A percentile compares a stretch with the other conserved stretches of the same genome.
Evolutionary conservation across 2,888 invertebrate species (phyloP).

Genomic region (Notodonta dromedarius): DNA sequence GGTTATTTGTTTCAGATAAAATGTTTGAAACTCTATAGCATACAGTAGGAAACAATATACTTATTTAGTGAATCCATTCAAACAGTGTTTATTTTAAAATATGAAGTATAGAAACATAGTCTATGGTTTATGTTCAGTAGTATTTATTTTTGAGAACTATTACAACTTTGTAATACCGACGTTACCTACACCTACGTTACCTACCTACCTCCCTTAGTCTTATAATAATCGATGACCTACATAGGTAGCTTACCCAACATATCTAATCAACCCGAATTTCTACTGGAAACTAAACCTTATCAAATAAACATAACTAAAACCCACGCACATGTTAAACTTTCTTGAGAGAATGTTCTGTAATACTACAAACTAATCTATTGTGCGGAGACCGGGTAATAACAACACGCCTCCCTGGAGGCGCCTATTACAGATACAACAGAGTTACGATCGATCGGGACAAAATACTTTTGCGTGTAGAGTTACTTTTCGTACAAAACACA

Average conservation of each 20-base stretch:
- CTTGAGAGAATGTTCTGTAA: background rate
- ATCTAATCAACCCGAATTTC: background rate
- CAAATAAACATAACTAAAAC: background rate
- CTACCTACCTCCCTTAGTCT: too few relatives aligned
- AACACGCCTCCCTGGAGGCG: background rate
- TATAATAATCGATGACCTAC: too few relatives aligned
- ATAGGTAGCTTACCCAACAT: background rate
- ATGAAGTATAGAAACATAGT: too few relatives aligned
- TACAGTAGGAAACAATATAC: too few relatives aligned
- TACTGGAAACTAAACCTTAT: background rate
- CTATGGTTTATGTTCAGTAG: too few relatives aligned
- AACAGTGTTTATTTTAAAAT: too few relatives aligned
- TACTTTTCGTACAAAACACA: background rate
- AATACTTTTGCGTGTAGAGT: background rate
- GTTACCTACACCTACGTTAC: too few relatives aligned
- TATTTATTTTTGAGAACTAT: too few relatives aligned
- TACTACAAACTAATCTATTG: background rate
- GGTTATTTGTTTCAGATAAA: too few relatives aligned
- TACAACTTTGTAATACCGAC: too few relatives aligned
- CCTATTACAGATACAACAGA: background rate
- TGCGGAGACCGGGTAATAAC: background rate
- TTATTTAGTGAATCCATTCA: too few relatives aligned
- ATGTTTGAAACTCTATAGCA: too few relatives aligned
- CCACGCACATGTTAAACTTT: slow-evolving; percentile 1
- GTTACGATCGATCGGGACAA: background rate